phyloP scores from a whole-genome alignment of 2,113 vertebrate species.

The Callocephalon fimbriatum region DNA sequence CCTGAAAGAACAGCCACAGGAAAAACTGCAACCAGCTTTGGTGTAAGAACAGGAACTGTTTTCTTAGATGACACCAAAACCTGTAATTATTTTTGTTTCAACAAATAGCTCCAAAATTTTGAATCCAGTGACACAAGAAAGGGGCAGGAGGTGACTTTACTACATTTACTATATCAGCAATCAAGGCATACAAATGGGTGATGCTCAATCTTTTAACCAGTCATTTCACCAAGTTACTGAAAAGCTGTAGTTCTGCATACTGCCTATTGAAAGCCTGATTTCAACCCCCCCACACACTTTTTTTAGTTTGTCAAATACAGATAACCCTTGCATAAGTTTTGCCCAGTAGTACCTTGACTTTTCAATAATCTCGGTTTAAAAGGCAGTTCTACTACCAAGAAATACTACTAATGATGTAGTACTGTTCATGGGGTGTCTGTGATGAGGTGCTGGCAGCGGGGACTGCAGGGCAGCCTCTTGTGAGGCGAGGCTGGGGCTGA shows the following conservation, averaged over 20 bases:
- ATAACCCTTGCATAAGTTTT: not conserved
- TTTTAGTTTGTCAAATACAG: not conserved
- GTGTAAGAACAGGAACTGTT: not conserved
- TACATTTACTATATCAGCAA: not conserved
- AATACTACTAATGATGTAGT: fast-evolving
- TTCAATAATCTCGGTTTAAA: not conserved
- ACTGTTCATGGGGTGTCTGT: fast-evolving
- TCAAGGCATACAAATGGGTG: not conserved
- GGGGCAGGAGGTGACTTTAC: not conserved
- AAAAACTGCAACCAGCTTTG: not conserved
- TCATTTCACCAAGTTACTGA: not conserved
- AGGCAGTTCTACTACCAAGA: not conserved
- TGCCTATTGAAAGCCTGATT: not conserved
- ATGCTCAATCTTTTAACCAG: not conserved
- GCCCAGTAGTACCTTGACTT: not conserved
- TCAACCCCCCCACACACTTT: fast-evolving
- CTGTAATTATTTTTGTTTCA: not conserved
- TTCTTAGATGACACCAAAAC: not conserved
- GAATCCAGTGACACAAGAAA: not conserved
- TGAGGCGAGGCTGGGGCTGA: fast-evolving
- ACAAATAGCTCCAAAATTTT: not conserved
- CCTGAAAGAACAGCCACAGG: not conserved
- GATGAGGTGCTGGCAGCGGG: fast-evolving
- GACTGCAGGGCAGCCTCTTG: not conserved
- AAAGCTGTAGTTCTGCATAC: not conserved